Evolutionary conservation across 2,113 vertebrate species (phyloP).

Genomic region (Oplegnathus fasciatus): DNA sequence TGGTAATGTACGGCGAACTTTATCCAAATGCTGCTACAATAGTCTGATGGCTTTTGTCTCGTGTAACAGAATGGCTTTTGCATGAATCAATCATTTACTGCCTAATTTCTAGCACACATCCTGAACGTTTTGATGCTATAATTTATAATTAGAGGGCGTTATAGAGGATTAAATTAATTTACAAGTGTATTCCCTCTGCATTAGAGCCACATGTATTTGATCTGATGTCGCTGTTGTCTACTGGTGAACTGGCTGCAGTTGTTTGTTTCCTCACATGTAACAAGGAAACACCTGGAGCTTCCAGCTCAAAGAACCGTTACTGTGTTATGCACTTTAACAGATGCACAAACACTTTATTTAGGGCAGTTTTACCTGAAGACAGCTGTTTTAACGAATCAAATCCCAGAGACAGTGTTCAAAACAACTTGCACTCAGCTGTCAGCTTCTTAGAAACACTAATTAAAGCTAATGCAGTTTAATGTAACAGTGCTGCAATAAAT

Average conservation of each 20-base stretch:
- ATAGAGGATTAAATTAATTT: background rate
- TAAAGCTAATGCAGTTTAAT: background rate
- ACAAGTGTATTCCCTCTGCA: background rate
- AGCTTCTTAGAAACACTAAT: background rate
- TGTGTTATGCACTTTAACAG: slow-evolving; percentile 9
- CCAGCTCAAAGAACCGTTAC: slow-evolving; percentile 52
- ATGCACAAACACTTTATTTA: background rate
- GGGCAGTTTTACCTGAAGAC: background rate
- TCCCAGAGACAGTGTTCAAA: background rate
- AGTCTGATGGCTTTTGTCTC: background rate
- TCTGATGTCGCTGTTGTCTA: background rate
- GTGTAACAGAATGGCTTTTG: background rate
- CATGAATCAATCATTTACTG: background rate
- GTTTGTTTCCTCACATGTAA: background rate
- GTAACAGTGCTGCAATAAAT: background rate
- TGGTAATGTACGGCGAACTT: background rate
- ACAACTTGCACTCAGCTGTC: background rate
- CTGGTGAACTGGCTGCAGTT: background rate
- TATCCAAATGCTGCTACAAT: background rate
- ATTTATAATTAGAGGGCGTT: background rate
- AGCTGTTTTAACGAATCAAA: background rate
- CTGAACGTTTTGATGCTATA: background rate
- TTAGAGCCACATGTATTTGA: background rate
- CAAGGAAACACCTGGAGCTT: slow-evolving; percentile 78
- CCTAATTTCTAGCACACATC: background rate